These are phyloP conservation scores for Charaxes varanes DNA, from an alignment of 1,140 invertebrate genomes.

Conservation along the genomic window DNA sequence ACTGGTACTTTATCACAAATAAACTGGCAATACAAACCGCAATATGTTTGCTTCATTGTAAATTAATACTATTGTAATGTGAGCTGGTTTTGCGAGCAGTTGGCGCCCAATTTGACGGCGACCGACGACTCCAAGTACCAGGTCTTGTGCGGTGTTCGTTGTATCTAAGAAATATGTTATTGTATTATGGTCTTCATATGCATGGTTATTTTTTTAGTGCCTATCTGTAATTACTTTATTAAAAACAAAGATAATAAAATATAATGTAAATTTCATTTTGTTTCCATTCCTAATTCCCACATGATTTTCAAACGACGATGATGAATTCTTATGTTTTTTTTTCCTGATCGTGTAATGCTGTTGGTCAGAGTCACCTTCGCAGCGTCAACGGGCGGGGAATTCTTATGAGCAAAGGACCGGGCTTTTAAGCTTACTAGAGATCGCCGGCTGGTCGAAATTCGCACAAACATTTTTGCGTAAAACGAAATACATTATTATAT, in stretches of 20 bases:
- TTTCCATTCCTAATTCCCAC: too few species aligned
- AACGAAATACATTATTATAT: too few species aligned
- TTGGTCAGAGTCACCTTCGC: too few species aligned
- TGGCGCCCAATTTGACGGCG: neutral
- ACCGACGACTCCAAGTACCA: neutral
- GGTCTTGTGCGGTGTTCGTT: conserved; percentile 40
- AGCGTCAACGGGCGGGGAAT: too few species aligned
- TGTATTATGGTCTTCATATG: conserved; percentile 68
- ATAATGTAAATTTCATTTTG: conserved; percentile 52
- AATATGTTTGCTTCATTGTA: neutral
- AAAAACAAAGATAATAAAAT: conserved; percentile 72
- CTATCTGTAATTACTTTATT: conserved; percentile 72
- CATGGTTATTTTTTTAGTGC: conserved; percentile 73
- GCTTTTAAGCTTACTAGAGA: too few species aligned
- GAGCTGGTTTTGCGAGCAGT: neutral
- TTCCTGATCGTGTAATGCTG: too few species aligned
- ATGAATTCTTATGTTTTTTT: too few species aligned
- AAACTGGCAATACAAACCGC: neutral
- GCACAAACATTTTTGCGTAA: too few species aligned
- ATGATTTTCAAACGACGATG: too few species aligned
- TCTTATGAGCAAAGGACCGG: too few species aligned
- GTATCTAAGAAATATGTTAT: conserved; percentile 59
- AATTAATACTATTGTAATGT: neutral
- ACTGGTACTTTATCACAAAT: neutral
- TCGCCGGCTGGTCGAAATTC: too few species aligned